A percentile compares a stretch with the other conserved stretches of the same genome.
Evolutionary conservation across 2,888 invertebrate species (phyloP).

Genomic region (Tyria jacobaeae): DNA sequence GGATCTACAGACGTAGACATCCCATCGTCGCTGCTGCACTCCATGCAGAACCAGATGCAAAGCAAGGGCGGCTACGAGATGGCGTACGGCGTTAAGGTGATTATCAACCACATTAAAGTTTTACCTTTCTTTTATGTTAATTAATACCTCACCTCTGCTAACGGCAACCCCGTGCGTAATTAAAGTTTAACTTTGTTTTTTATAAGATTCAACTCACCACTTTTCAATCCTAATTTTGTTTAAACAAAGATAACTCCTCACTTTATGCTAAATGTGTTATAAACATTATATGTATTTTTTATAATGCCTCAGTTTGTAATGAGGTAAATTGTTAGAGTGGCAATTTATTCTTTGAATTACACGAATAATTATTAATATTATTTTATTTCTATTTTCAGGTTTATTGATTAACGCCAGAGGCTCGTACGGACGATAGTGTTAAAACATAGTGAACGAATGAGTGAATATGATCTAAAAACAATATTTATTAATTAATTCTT

Average conservation of each 20-base stretch:
- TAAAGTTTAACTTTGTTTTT: too few relatives aligned
- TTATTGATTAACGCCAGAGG: constrained; percentile 61
- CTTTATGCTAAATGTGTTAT: too few relatives aligned
- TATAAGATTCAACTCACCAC: too few relatives aligned
- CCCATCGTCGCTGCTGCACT: constrained; percentile 93
- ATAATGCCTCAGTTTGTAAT: too few relatives aligned
- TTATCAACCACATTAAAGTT: not conserved
- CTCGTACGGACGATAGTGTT: constrained; percentile 61
- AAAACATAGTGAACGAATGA: constrained; percentile 63
- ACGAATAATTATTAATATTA: constrained; percentile 11
- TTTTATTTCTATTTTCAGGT: constrained; percentile 57
- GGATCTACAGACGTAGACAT: constrained; percentile 95
- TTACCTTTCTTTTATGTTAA: not conserved
- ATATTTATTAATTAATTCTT: constrained; percentile 70
- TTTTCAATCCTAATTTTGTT: too few relatives aligned
- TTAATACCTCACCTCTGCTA: not conserved
- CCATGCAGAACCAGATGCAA: constrained; percentile 97
- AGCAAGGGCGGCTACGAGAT: constrained; percentile 98
- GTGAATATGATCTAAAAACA: constrained; percentile 66
- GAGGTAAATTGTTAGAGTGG: too few relatives aligned
- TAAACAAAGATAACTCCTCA: too few relatives aligned
- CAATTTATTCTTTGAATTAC: too few relatives aligned
- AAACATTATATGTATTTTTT: too few relatives aligned
- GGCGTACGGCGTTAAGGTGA: constrained; percentile 88
- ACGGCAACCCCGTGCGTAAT: too few relatives aligned